A percentile compares a stretch with the other conserved stretches of the same genome.
Evolutionary conservation across 2,797 vertebrate species (phyloP).

Genomic region (Melanogrammus aeglefinus): DNA sequence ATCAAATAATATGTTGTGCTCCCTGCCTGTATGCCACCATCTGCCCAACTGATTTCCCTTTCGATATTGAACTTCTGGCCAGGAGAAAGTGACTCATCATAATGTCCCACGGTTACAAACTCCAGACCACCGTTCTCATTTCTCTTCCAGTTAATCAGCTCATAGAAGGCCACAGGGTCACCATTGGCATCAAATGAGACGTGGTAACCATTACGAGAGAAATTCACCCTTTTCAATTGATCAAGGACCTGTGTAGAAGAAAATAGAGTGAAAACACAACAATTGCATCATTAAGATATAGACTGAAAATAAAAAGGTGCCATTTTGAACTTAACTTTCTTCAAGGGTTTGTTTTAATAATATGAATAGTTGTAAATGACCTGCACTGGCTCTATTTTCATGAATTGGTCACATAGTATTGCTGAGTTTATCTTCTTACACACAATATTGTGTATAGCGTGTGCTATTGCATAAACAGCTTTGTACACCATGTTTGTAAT

Average conservation of each 20-base stretch:
- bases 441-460: slow-evolving; percentile 58
- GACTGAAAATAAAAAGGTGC: neutral
- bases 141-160: slow-evolving; percentile 73
- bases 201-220: slow-evolving; percentile 60
- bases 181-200: slow-evolving; percentile 72
- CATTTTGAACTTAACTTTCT: neutral
- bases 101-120: slow-evolving; percentile 64
- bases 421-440: slow-evolving; percentile 43
- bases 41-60: slow-evolving; percentile 55
- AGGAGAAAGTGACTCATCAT: slow-evolving; percentile 56
- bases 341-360: neutral
- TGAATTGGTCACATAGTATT: slow-evolving; percentile 43
- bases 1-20: neutral
- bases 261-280: neutral
- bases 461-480: slow-evolving; percentile 68
- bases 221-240: slow-evolving; percentile 58
- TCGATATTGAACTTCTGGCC: slow-evolving; percentile 57
- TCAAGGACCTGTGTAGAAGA: slow-evolving; percentile 48
- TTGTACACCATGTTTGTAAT: slow-evolving; percentile 71
- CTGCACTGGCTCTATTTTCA: slow-evolving; percentile 47
- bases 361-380: slow-evolving; percentile 25
- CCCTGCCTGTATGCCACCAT: slow-evolving; percentile 46
- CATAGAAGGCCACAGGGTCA: slow-evolving; percentile 68
- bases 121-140: slow-evolving; percentile 38
- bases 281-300: neutral